These are phyloP conservation scores for Pomatorhinus ruficollis DNA, from an alignment of 2,113 vertebrate species.

Conservation along the genomic window DNA sequence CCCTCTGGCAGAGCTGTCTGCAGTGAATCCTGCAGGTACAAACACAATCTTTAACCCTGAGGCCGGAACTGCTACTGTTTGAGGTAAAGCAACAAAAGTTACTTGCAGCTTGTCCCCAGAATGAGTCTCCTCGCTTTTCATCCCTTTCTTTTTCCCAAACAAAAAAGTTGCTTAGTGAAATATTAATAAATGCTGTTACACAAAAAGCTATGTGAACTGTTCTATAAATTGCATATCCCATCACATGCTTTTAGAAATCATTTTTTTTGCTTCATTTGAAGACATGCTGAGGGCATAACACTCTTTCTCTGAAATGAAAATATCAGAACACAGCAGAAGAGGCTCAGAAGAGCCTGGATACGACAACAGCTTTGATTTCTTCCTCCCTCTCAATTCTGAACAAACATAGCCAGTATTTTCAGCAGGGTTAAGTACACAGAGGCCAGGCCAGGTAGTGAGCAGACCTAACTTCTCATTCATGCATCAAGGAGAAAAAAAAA, in stretches of 20 bases:
- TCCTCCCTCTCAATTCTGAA: background rate
- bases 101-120: background rate
- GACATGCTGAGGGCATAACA: background rate
- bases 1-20: background rate
- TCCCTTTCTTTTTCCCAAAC: background rate
- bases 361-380: background rate
- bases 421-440: background rate
- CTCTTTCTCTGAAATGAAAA: background rate
- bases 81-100: background rate
- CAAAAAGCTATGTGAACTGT: background rate
- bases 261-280: background rate
- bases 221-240: background rate
- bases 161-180: background rate
- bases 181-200: background rate
- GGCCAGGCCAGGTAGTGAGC: background rate
- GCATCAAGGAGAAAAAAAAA: background rate
- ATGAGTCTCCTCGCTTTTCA: background rate
- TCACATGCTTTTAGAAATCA: background rate
- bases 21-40: background rate
- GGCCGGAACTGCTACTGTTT: background rate
- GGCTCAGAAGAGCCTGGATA: background rate
- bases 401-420: background rate
- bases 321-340: background rate
- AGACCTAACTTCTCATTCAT: background rate
- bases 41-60: background rate